phyloP scores from a whole-genome alignment of 2,888 invertebrate genomes.

The Pheosia gnoma region DNA sequence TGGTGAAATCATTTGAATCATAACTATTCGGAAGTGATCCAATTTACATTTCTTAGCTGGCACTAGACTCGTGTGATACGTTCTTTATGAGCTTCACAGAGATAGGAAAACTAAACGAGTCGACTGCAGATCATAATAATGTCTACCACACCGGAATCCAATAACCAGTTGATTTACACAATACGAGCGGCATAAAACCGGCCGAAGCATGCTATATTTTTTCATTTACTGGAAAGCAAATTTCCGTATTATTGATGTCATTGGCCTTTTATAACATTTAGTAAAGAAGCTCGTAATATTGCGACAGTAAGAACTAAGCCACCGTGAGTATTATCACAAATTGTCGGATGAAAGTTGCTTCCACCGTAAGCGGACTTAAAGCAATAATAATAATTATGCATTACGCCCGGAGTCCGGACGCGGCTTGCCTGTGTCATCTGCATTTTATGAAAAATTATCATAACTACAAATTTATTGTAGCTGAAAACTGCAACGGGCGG shows the following conservation, averaged over 20 bases:
- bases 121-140: no score
- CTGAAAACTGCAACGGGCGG: constrained; percentile 34
- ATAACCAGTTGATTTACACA: constrained; percentile 1
- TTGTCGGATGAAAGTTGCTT: constrained; percentile 44
- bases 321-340: constrained; percentile 40
- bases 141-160: no score
- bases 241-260: constrained; percentile 3
- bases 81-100: no score
- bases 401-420: constrained; percentile 51
- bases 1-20: no score
- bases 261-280: no score
- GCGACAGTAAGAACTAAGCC: constrained; percentile 24
- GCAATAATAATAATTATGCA: constrained; percentile 59
- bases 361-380: constrained; percentile 44
- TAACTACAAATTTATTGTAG: constrained; percentile 56
- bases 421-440: constrained; percentile 53
- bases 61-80: no score
- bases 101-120: no score
- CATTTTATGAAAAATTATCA: constrained; percentile 65
- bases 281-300: constrained; percentile 10
- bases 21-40: no score
- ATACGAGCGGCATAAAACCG: constrained; percentile 2
- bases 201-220: not conserved
- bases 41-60: no score
- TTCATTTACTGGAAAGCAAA: constrained; percentile 2